These are phyloP conservation scores for Lacerta bilineata DNA, from an alignment of 2,797 vertebrate species.

Conservation along the genomic window DNA sequence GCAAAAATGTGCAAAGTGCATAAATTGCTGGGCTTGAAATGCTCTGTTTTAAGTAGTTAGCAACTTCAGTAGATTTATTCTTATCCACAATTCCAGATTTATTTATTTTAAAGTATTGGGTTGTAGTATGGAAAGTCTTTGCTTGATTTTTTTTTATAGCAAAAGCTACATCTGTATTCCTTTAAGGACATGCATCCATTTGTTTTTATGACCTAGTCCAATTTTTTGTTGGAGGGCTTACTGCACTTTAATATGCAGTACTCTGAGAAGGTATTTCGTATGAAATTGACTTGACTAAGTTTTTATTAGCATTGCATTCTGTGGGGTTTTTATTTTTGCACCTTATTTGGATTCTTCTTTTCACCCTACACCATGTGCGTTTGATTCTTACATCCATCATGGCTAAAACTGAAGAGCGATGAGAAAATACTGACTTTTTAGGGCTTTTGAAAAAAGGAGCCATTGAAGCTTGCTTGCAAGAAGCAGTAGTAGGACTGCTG, in stretches of 20 bases:
- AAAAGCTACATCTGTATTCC: neutral
- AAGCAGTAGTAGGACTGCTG: too few species aligned
- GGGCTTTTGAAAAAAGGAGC: too few species aligned
- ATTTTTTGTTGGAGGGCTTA: neutral
- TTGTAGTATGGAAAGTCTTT: slow-evolving; percentile 37
- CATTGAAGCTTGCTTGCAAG: too few species aligned
- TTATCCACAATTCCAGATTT: accelerated
- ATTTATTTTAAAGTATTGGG: slow-evolving; percentile 4
- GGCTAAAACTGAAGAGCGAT: too few species aligned
- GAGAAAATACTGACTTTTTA: too few species aligned
- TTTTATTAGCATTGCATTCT: slow-evolving; percentile 29
- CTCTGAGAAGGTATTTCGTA: slow-evolving; percentile 46
- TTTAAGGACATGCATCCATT: neutral
- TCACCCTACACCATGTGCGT: too few species aligned
- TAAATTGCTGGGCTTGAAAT: slow-evolving; percentile 47
- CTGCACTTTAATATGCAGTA: slow-evolving; percentile 6
- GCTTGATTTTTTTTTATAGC: slow-evolving; percentile 26
- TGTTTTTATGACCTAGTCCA: neutral
- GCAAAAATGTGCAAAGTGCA: slow-evolving; percentile 53
- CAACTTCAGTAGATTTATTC: slow-evolving; percentile 38
- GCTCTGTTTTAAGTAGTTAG: slow-evolving; percentile 44
- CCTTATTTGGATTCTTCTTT: slow-evolving; percentile 7
- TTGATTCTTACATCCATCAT: too few species aligned
- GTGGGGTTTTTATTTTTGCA: slow-evolving; percentile 37
- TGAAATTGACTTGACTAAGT: slow-evolving; percentile 42